Evolutionary conservation across 1,140 invertebrate species (phyloP), one percentile per base, ranked within the genome.

Genomic region (Epicauta chinensis): DNA sequence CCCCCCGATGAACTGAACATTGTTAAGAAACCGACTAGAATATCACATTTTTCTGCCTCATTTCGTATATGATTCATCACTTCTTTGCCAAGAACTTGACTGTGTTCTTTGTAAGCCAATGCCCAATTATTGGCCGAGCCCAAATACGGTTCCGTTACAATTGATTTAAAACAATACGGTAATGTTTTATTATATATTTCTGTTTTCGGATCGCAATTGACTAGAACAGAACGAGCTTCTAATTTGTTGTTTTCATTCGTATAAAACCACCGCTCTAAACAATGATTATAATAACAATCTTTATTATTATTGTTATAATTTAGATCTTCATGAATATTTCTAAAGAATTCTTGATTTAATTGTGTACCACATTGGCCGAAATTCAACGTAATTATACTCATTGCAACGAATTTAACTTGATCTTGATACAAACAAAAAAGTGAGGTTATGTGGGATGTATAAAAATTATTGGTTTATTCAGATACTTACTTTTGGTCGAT

Each of bases 1-100:
- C 82, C 82, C n/a, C 82, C 82, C 14, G 81, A 79, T n/a, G 79
- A 72, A 65, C 81, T 81, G 17, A 81, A 68, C 2, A 83, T 55
- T 17, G 71, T 67, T 9, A 83, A 56, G 42, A 83, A 75, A 12
- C 73, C 75, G 31, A 71, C 66, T 0, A 81, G 53, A 23, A 61
- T 52, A 63, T 83, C 79, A 52, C 72, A 71, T 47, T 71, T 74
- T 65, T 85, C 82, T 9, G 72, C 62, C 65, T 83, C 79, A 44
- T 57, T 65, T 47, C 76, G 67, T 3, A 81, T 61, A 39, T 67
- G 65, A 2, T 81, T 74, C 45, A 81, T 58, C 11, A 80, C 68
- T 1, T 62, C 56, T 0, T 75, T 70, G 4, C 67, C 58, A 1
- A 80, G 56, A 16, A 73, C 62, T 11, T 71, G 71, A n/a, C 79